Conservation (phyloP, 2,797 vertebrate species). For the Microcaecilia unicolor region DNA sequence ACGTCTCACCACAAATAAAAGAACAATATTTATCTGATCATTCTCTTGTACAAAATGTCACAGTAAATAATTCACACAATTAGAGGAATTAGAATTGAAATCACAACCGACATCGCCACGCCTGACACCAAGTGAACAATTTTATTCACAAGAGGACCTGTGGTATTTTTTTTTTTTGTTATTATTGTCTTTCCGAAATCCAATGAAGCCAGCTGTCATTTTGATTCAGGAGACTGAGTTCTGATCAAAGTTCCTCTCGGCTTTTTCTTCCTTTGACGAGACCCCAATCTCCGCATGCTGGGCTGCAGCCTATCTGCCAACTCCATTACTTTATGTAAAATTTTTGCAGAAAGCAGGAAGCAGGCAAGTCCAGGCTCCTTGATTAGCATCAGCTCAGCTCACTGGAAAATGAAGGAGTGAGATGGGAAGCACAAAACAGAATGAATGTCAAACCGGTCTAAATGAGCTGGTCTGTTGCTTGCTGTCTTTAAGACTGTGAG, state of each 20-base stretch:
- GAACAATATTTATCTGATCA: not conserved
- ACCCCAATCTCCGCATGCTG: not conserved
- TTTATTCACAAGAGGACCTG: constrained; percentile 9
- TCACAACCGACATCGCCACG: not conserved
- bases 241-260: constrained; percentile 25
- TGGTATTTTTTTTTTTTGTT: not conserved
- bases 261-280: constrained; percentile 12
- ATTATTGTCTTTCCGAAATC: constrained; percentile 23
- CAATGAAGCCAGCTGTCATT: constrained; percentile 15
- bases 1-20: not conserved
- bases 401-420: not conserved
- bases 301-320: constrained; percentile 2
- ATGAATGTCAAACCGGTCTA: not conserved
- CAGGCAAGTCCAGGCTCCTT: not conserved
- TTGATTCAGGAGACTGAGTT: constrained; percentile 19
- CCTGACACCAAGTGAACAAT: constrained; percentile 3
- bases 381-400: not conserved
- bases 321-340: constrained; percentile 10
- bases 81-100: constrained; percentile 15
- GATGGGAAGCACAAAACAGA: not conserved
- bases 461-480: not conserved
- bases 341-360: constrained; percentile 1
- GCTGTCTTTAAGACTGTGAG: not conserved
- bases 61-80: constrained; percentile 6
- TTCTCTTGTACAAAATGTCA: constrained; percentile 15